Evolutionary conservation across 2,888 invertebrate genomes (phyloP).

Genomic region (Abrostola tripartita): DNA sequence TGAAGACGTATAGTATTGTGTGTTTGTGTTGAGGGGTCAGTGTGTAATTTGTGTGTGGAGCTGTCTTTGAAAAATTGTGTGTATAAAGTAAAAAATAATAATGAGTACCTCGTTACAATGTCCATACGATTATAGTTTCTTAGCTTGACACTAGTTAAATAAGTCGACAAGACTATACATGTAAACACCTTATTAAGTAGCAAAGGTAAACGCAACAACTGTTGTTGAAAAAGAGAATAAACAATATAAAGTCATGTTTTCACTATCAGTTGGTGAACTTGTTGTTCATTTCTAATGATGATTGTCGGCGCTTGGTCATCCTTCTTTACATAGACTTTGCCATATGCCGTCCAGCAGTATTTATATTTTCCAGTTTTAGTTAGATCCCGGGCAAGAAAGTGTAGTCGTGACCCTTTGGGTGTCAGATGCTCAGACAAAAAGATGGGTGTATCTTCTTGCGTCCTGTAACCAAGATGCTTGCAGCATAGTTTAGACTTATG

Average conservation of each 20-base stretch:
- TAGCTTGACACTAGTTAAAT: too few relatives aligned
- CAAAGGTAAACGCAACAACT: too few relatives aligned
- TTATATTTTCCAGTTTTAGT: conserved; percentile 5
- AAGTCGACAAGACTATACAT: too few relatives aligned
- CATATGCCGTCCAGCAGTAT: conserved; percentile 16
- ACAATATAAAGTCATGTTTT: neutral
- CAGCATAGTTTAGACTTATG: conserved; percentile 20
- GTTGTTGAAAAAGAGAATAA: too few relatives aligned
- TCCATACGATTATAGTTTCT: too few relatives aligned
- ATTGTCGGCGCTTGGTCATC: conserved; percentile 9
- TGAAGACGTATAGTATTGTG: too few relatives aligned
- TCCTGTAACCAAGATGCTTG: conserved; percentile 14
- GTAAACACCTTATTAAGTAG: too few relatives aligned
- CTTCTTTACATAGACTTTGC: conserved; percentile 9
- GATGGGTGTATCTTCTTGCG: conserved; percentile 4
- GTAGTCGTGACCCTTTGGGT: conserved; percentile 15
- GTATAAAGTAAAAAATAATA: too few relatives aligned
- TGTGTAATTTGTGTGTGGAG: too few relatives aligned
- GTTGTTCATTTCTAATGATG: conserved; percentile 8
- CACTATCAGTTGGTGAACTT: conserved; percentile 9
- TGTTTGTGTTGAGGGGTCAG: too few relatives aligned
- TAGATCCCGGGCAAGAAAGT: conserved; percentile 18
- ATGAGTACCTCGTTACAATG: too few relatives aligned
- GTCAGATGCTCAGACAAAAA: conserved; percentile 19
- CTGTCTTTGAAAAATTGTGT: too few relatives aligned